Base-by-base conservation (phyloP, 2,113 vertebrate genomes). In the Murina feae region DNA sequence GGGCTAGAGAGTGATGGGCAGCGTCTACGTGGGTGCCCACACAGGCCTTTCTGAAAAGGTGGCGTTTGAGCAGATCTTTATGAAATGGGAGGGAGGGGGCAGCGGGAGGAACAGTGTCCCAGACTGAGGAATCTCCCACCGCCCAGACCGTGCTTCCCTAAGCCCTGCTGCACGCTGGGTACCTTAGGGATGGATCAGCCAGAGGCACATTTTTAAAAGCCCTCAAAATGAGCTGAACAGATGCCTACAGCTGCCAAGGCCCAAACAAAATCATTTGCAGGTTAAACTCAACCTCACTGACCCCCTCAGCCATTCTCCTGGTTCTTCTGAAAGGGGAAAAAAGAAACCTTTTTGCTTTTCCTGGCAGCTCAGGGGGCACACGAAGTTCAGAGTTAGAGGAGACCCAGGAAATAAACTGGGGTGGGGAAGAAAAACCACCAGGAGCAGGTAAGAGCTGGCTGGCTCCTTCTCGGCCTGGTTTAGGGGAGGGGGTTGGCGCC, bases 311-410 rank as follows among this genome's bases (percentile, higher is more conserved):
- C 35, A 35, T 16, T 32, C 83, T 75, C 51, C 81, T 81, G 83
- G 49, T 44, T 86, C 79, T 92, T 60, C 78, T 18, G 21, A 80
- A 71, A 91, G 72, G 60, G 51, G 42, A 4, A 1, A 1, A 4
- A 4, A 4, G 4, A 2, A 1, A 25, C 21, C 55, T 60, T 97
- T 97, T 94, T 95, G 95, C 96, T 96, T 97, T 97, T 97, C 97
- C 92, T 98, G 96, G 97, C 96, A 94, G 95, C 97, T 97, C 97
- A 96, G 97, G 97, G 96, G 93, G 96, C 93, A 96, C 93, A 86
- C 86, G 96, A 95, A 79, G 88, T 96, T 98, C 93, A 75, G 71
- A 76, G 42, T 28, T 17, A 2, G 35, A 80, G 39, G 66, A 85
- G 69, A 79, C 88, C 84, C 94, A 63, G 94, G 92, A 96, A 96